phyloP scores from a whole-genome alignment of 2,113 vertebrate genomes.

The Apistogramma diplotaenia region DNA sequence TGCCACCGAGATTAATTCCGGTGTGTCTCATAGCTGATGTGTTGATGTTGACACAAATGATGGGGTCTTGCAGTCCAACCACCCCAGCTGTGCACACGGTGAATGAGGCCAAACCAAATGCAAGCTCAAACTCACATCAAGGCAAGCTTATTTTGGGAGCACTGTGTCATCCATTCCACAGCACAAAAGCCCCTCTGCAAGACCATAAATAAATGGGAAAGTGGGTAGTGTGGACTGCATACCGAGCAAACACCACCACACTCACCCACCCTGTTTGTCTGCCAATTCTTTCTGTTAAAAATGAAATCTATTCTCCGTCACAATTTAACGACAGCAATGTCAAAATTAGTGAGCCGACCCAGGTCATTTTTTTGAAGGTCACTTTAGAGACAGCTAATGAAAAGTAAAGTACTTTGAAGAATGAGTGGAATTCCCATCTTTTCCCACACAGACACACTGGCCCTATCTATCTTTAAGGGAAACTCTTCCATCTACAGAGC shows the following conservation, averaged over 20 bases:
- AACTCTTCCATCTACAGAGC: slow-evolving; percentile 23
- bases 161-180: slow-evolving; percentile 57
- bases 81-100: slow-evolving; percentile 70
- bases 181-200: slow-evolving; percentile 48
- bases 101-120: slow-evolving; percentile 67
- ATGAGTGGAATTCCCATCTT: too few species aligned
- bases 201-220: slow-evolving; percentile 42
- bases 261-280: not conserved
- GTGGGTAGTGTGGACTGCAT: slow-evolving; percentile 20
- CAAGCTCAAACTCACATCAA: slow-evolving; percentile 44
- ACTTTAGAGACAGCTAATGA: not conserved
- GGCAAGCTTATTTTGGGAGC: slow-evolving; percentile 61
- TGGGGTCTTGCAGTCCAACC: slow-evolving; percentile 50
- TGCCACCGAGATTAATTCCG: slow-evolving; percentile 31
- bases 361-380: slow-evolving; percentile 10
- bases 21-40: slow-evolving; percentile 46
- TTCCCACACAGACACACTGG: slow-evolving; percentile 1
- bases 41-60: slow-evolving; percentile 65
- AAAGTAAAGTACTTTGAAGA: slow-evolving; percentile 11
- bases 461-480: slow-evolving; percentile 25
- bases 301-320: not conserved
- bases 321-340: not conserved
- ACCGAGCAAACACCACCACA: not conserved
- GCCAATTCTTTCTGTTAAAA: slow-evolving; percentile 1
- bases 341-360: not conserved